phyloP scores from a whole-genome alignment of 37 sponge, comb jelly and placozoan genomes.

The Agelas oroides region DNA sequence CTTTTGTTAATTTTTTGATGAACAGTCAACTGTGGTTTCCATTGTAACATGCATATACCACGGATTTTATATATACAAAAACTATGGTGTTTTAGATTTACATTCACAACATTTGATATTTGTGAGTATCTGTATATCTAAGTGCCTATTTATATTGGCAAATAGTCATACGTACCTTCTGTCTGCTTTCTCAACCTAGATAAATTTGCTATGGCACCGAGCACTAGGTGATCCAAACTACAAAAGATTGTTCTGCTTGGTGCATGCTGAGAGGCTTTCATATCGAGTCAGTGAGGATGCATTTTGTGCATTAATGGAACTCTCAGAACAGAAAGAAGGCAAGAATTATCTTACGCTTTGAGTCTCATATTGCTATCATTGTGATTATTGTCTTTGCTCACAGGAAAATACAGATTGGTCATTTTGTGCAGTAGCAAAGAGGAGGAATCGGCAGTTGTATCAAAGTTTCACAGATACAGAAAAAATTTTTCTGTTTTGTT shows the following conservation, averaged over 20 bases:
- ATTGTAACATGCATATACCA: too few species aligned
- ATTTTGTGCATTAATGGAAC: conserved; percentile 7
- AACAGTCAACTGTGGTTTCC: too few species aligned
- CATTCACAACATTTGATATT: too few species aligned
- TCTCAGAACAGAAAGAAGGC: conserved; percentile 20
- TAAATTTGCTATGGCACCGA: conserved; percentile 57
- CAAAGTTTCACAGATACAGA: conserved; percentile 8
- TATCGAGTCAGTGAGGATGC: conserved; percentile 49
- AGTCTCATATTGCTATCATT: too few species aligned
- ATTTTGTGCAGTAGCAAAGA: conserved; percentile 26
- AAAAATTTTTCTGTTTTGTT: neutral
- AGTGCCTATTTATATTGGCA: too few species aligned
- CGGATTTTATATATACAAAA: too few species aligned
- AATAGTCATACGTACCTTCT: too few species aligned
- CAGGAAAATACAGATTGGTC: conserved; percentile 11
- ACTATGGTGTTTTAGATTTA: too few species aligned
- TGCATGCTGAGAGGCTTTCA: conserved; percentile 63
- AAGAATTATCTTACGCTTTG: neutral
- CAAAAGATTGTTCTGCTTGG: conserved; percentile 59
- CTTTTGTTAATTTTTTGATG: too few species aligned
- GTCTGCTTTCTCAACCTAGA: too few species aligned
- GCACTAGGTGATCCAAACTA: conserved; percentile 43
- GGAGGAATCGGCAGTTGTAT: conserved; percentile 23
- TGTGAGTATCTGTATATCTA: too few species aligned
- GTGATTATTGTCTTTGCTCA: too few species aligned